These are phyloP conservation scores for Volucella bombylans DNA, from an alignment of 2,888 invertebrate genomes.

Conservation along the genomic window DNA sequence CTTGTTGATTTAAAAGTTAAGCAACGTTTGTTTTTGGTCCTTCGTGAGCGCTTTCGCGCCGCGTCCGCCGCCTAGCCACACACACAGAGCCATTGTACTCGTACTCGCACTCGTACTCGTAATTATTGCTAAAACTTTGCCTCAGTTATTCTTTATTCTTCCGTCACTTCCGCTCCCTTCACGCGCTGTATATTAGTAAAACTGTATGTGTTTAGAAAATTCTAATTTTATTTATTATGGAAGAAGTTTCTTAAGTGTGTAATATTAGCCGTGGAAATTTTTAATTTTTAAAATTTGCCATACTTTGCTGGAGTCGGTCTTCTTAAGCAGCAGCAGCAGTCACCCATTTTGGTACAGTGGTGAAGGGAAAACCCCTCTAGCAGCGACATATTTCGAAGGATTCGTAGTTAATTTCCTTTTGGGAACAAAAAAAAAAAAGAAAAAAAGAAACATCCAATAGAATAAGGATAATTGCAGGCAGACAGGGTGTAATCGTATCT, in stretches of 20 bases:
- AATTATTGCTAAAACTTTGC: conserved; percentile 69
- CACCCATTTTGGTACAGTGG: conserved; percentile 33
- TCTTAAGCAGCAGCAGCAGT: conserved; percentile 6
- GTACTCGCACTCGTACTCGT: no score
- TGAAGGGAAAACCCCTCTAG: conserved; percentile 7
- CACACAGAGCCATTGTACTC: conserved; percentile 28
- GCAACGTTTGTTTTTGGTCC: conserved; percentile 22
- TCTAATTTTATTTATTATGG: conserved; percentile 56
- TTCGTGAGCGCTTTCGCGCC: not conserved
- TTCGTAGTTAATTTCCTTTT: conserved; percentile 6
- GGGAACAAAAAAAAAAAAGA: no score
- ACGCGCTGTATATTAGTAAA: conserved; percentile 52
- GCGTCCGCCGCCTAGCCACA: not conserved
- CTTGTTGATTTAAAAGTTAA: conserved; percentile 73
- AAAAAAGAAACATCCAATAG: not conserved
- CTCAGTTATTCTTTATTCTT: conserved; percentile 4
- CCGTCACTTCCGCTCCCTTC: not conserved
- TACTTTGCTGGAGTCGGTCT: conserved; percentile 3
- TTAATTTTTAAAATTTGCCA: conserved; percentile 35
- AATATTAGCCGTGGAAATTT: conserved; percentile 50
- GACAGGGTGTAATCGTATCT: not conserved
- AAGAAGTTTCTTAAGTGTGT: conserved; percentile 62
- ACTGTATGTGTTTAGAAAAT: conserved; percentile 48
- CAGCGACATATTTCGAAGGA: not conserved
- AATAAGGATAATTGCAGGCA: conserved; percentile 38